Evolutionary conservation across 1,140 invertebrate genomes (phyloP).

Genomic region (Aphis gossypii): DNA sequence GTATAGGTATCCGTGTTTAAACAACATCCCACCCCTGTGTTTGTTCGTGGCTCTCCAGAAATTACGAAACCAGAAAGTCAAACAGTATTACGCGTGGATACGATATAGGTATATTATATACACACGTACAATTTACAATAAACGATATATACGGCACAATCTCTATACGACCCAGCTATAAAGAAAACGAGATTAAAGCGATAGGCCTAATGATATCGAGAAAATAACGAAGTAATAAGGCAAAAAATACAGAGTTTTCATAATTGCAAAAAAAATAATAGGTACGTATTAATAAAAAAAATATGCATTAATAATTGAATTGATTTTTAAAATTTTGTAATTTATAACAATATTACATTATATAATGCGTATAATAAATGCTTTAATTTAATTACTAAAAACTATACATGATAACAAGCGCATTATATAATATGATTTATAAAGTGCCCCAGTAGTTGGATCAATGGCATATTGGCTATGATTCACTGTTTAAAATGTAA

Average conservation of each 20-base stretch:
- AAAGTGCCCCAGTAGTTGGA: too few relatives aligned
- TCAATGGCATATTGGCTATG: too few relatives aligned
- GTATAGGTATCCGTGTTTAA: slow-evolving; percentile 14
- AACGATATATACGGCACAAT: neutral
- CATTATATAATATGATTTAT: too few relatives aligned
- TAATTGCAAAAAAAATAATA: too few relatives aligned
- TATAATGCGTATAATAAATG: too few relatives aligned
- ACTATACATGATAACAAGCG: too few relatives aligned
- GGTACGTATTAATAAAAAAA: neutral
- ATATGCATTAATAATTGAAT: neutral
- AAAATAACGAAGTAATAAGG: neutral
- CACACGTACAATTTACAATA: neutral
- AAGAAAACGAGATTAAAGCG: neutral
- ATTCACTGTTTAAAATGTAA: too few relatives aligned
- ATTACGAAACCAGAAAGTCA: slow-evolving; percentile 55
- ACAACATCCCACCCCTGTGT: neutral
- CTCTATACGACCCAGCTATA: neutral
- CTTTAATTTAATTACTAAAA: too few relatives aligned
- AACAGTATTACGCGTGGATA: slow-evolving; percentile 14
- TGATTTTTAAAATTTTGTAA: neutral
- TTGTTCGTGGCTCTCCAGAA: slow-evolving; percentile 41
- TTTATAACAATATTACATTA: neutral
- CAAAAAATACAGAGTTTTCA: neutral
- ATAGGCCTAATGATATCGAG: neutral
- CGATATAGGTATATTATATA: neutral